These are phyloP conservation scores for Panurus biarmicus DNA, from an alignment of 2,113 vertebrate genomes.

Conservation along the genomic window DNA sequence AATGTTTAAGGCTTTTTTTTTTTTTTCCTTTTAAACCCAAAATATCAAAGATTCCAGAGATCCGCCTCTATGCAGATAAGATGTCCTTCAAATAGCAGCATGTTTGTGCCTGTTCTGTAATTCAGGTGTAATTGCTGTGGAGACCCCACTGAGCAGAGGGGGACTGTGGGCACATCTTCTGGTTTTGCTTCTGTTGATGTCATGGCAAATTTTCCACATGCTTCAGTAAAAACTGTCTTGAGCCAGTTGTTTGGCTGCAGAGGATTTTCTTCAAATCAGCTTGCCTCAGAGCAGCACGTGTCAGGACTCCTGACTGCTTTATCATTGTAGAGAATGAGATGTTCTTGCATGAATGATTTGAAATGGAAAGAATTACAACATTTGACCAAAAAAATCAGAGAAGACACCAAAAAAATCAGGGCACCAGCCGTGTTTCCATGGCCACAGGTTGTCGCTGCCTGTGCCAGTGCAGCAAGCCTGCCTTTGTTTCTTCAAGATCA, in stretches of 20 bases:
- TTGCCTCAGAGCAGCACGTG: neutral
- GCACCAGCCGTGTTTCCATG: neutral
- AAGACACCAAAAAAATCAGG: neutral
- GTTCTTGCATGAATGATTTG: neutral
- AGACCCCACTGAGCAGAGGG: neutral
- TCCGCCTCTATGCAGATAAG: neutral
- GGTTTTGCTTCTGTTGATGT: neutral
- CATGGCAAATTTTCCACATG: neutral
- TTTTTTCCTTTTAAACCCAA: neutral
- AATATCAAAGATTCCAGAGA: neutral
- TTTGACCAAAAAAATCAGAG: neutral
- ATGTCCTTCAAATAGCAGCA: neutral
- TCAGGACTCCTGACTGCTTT: constrained; percentile 11
- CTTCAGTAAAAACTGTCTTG: neutral
- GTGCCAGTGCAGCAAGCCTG: neutral
- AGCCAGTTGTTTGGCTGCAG: neutral
- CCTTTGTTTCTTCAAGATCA: neutral
- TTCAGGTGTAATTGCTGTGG: neutral
- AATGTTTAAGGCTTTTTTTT: neutral
- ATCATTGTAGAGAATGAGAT: neutral
- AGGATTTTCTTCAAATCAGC: neutral
- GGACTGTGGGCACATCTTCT: neutral
- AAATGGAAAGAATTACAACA: constrained; percentile 24
- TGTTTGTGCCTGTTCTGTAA: neutral
- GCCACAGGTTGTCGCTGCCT: neutral